A percentile compares a stretch with the other conserved stretches of the same genome.
These are phyloP conservation scores for Pseudomyrmex concolor DNA, from an alignment of 1,140 invertebrate species.

Conservation along the genomic window DNA sequence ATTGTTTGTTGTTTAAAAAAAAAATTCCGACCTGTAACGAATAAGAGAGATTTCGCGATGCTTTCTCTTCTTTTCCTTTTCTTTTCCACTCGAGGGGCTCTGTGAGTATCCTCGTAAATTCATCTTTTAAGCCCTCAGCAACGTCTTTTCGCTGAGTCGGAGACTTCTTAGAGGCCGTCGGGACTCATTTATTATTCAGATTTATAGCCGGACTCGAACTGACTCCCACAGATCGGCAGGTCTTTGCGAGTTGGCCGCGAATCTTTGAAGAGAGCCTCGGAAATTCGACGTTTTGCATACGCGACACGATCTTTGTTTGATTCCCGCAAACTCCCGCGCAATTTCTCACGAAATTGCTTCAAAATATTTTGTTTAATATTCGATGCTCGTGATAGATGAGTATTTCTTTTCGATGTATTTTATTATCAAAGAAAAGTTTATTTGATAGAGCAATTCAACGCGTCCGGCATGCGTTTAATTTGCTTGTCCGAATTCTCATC, in stretches of 20 bases:
- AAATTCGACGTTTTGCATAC: conserved; percentile 86
- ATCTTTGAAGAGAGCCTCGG: conserved; percentile 69
- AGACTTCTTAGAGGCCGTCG: conserved; percentile 85
- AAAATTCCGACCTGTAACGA: not conserved
- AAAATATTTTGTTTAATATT: not conserved
- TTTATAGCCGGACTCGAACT: conserved; percentile 84
- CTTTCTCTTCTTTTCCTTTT: conserved; percentile 34
- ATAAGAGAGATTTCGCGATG: not conserved
- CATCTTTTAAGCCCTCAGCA: conserved; percentile 78
- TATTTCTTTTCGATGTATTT: not conserved
- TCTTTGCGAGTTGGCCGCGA: conserved; percentile 78
- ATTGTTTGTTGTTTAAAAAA: conserved; percentile 6
- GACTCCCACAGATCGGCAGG: conserved; percentile 85
- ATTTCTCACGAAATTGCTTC: conserved; percentile 61
- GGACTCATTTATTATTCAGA: conserved; percentile 85
- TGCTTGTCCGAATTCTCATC: not conserved
- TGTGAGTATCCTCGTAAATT: conserved; percentile 77
- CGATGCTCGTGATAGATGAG: not conserved
- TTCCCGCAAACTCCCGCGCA: conserved; percentile 75
- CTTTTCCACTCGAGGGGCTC: conserved; percentile 15
- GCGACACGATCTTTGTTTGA: conserved; percentile 81
- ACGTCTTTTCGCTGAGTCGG: conserved; percentile 80
- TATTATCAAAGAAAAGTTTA: not conserved
- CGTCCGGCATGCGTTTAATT: not conserved
- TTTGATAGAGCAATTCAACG: conserved; percentile 26